Evolutionary conservation across 2,888 invertebrate genomes (phyloP).

Genomic region (Ennomos erosarius): DNA sequence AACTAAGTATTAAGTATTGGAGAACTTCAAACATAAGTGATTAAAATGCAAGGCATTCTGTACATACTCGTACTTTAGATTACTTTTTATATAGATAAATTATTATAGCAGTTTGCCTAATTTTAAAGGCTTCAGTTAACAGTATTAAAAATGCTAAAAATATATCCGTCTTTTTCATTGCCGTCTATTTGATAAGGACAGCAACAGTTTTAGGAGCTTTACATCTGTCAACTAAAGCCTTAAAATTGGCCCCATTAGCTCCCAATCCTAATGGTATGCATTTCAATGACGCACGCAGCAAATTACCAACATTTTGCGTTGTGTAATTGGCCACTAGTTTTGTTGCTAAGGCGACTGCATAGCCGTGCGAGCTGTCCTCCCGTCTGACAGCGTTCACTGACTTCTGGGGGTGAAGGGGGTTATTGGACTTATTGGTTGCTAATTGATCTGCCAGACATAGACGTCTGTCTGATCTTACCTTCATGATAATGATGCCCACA

Average conservation of each 20-base stretch:
- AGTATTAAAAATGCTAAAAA: too few species aligned
- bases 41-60: too few species aligned
- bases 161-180: too few species aligned
- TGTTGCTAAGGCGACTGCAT: slow-evolving; percentile 62
- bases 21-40: too few species aligned
- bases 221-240: too few species aligned
- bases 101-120: slow-evolving; percentile 16
- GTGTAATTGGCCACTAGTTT: slow-evolving; percentile 67
- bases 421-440: slow-evolving; percentile 72
- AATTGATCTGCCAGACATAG: slow-evolving; percentile 76
- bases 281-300: slow-evolving; percentile 39
- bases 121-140: too few species aligned
- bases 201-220: too few species aligned
- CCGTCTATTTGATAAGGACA: too few species aligned
- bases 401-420: slow-evolving; percentile 69
- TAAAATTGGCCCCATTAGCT: too few species aligned
- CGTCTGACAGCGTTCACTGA: slow-evolving; percentile 61
- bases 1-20: too few species aligned
- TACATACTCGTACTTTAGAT: too few species aligned
- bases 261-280: slow-evolving; percentile 27
- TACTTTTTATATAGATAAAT: not conserved
- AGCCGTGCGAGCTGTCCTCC: slow-evolving; percentile 42
- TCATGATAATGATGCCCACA: slow-evolving; percentile 14
- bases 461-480: slow-evolving; percentile 48
- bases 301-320: slow-evolving; percentile 45